Evolutionary conservation across 2,797 vertebrate genomes (phyloP), one percentile per base, ranked within the genome.

Genomic region (Scolopax rusticola): DNA sequence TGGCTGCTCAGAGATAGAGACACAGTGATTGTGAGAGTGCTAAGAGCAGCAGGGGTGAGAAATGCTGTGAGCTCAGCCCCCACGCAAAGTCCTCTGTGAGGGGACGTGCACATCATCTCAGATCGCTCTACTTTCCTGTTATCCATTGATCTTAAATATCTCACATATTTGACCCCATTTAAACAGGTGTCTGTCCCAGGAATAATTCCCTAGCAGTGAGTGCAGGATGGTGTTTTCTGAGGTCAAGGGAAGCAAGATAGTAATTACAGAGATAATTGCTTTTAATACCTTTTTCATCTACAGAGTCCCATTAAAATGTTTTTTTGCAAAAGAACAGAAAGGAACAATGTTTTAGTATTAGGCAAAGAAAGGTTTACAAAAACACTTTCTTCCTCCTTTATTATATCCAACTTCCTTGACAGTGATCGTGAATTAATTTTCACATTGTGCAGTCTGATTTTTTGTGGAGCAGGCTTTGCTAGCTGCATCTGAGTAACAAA

Each of bases 261-360:
- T 89, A 91, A 96, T 95, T 93, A 96, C 69, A 96, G 70, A 95
- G 54, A 91, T 96, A 96, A 97, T 96, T 95, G 93, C 86, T 94
- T 94, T 90, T 88, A 90, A 93, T 91, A 80, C 59, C 69, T 93
- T 91, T 96, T 96, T 96, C 91, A 95, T 84, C 84, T 95, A 91
- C 82, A 48, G 82, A 85, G 61, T 79, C 60, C 81, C 45, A 92
- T 93, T 97, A 95, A 92, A 96, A 91, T 92, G 89, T 89, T 96
- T 89, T 89, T 78, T 91, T 56, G 60, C 70, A 74, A 80, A 85
- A 85, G 86, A 86, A 94, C n/a, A 88, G n/a, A 82, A 94, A 93
- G n/a, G 84, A 94, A 93, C 59, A 76, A 81, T 89, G 87, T 87
- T 94, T 94, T 96, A 95, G 89, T 89, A 65, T 74, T 89, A 93